phyloP scores from a whole-genome alignment of 2,888 invertebrate species.

The Augiades crinisus region DNA sequence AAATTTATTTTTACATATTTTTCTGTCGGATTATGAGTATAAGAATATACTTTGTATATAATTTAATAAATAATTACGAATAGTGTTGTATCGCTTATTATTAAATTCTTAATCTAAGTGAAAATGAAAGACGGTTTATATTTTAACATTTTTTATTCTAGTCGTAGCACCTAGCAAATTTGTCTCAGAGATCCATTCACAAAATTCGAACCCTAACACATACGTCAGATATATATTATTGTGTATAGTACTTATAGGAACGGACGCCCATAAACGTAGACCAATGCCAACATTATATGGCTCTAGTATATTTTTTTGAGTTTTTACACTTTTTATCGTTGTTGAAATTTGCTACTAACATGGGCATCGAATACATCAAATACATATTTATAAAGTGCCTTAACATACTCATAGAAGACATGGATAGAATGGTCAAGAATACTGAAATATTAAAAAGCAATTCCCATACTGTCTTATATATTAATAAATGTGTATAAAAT shows the following conservation, averaged over 20 bases:
- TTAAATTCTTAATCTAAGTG: background rate
- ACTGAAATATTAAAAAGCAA: conserved; percentile 8
- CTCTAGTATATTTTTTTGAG: background rate
- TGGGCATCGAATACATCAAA: background rate
- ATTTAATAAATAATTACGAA: conserved; percentile 1
- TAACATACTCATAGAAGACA: background rate
- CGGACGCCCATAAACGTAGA: conserved; percentile 29
- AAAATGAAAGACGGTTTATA: conserved; percentile 14
- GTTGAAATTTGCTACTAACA: background rate
- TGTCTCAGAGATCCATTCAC: conserved; percentile 61
- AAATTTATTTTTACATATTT: conserved; percentile 4
- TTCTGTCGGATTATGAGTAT: conserved; percentile 25
- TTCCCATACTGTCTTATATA: conserved; percentile 1
- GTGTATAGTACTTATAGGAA: conserved; percentile 40
- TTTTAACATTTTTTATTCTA: conserved; percentile 63
- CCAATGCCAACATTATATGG: conserved; percentile 5
- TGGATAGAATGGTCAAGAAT: conserved; percentile 4
- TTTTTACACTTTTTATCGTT: too few relatives aligned
- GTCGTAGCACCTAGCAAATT: conserved; percentile 72
- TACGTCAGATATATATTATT: conserved; percentile 23
- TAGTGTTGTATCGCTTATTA: background rate
- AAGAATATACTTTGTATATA: conserved; percentile 23
- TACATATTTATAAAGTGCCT: background rate
- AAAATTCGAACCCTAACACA: conserved; percentile 29
- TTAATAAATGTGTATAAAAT: conserved; percentile 6